Conservation (phyloP, 2,797 vertebrate genomes). For the Dendrocincla fuliginosa region DNA sequence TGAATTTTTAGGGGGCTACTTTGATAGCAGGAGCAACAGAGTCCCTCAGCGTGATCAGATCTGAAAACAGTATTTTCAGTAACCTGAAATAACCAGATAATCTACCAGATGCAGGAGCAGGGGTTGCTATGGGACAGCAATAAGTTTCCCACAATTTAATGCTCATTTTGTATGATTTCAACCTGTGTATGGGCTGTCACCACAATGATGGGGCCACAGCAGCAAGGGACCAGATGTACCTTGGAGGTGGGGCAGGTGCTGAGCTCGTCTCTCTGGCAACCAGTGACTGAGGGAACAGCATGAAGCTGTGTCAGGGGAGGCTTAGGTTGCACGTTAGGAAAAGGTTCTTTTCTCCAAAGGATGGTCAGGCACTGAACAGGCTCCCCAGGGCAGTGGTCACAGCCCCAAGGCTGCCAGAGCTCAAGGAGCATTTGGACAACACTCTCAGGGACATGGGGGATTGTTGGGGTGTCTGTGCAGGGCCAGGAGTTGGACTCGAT, state of each 20-base stretch:
- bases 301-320: background rate
- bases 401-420: background rate
- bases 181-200: background rate
- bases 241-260: background rate
- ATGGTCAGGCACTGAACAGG: background rate
- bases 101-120: background rate
- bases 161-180: background rate
- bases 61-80: background rate
- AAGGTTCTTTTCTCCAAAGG: background rate
- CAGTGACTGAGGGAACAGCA: background rate
- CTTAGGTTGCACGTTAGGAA: background rate
- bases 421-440: background rate
- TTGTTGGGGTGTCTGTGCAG: background rate
- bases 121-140: background rate
- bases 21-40: background rate
- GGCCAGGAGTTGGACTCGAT: background rate
- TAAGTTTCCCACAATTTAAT: background rate
- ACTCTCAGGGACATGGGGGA: background rate
- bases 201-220: accelerated
- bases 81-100: background rate
- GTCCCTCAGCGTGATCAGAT: background rate
- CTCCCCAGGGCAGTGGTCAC: background rate
- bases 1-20: background rate
- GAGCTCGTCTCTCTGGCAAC: background rate
- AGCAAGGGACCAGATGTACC: background rate